Evolutionary conservation across 2,888 invertebrate species (phyloP).

Genomic region (Lasius platythorax): DNA sequence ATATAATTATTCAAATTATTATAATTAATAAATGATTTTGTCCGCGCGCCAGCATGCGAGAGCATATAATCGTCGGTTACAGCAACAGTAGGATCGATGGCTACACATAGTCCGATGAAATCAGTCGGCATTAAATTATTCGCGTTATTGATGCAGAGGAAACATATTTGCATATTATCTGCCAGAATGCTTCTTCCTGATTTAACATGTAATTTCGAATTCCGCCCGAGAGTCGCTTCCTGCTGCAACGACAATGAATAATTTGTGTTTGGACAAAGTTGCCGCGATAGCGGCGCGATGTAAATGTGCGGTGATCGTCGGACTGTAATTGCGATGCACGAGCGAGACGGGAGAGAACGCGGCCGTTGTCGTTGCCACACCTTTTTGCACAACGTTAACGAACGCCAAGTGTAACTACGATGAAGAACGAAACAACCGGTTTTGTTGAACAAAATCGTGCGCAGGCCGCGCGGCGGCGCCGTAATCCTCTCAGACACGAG

Average conservation of each 20-base stretch:
- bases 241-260: constrained; percentile 59
- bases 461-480: constrained; percentile 18
- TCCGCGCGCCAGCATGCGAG: not conserved
- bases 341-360: not conserved
- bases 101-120: constrained; percentile 27
- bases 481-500: constrained; percentile 44
- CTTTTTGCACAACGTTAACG: constrained; percentile 45
- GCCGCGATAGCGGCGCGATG: constrained; percentile 49
- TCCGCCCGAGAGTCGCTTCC: constrained; percentile 45
- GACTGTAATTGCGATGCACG: constrained; percentile 33
- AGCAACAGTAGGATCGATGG: constrained; percentile 29
- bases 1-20: not conserved
- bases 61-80: not conserved
- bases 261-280: constrained; percentile 57
- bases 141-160: constrained; percentile 26
- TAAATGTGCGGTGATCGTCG: constrained; percentile 48
- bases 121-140: constrained; percentile 31
- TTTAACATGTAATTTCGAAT: constrained; percentile 61
- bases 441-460: constrained; percentile 31
- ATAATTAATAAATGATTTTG: not conserved
- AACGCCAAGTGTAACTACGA: constrained; percentile 38
- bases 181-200: constrained; percentile 53
- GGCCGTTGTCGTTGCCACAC: constrained; percentile 9
- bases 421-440: constrained; percentile 40
- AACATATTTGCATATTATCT: constrained; percentile 53